A percentile compares a stretch with the other conserved stretches of the same genome.
Evolutionary conservation across 2,888 invertebrate genomes (phyloP).

Genomic region (Asteroscopus sphinx): DNA sequence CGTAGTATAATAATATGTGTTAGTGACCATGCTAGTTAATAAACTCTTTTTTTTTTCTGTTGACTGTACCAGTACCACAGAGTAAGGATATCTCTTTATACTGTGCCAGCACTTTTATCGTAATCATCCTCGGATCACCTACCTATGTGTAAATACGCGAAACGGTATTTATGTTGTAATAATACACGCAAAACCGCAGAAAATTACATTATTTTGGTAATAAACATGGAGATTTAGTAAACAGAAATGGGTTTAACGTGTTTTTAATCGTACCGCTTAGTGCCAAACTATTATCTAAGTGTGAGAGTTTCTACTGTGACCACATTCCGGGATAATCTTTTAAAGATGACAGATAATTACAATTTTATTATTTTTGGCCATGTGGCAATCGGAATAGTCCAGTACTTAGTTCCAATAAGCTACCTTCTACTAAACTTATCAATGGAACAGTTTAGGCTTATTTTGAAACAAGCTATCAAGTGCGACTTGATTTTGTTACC

Average conservation of each 20-base stretch:
- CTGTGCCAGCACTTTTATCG: too few relatives aligned
- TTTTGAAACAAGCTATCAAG: too few relatives aligned
- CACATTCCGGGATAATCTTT: constrained; percentile 20
- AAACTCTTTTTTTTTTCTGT: too few relatives aligned
- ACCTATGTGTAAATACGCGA: not conserved
- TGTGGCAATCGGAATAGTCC: not conserved
- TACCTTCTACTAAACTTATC: too few relatives aligned
- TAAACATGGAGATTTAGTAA: constrained; percentile 10
- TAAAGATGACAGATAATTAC: constrained; percentile 4
- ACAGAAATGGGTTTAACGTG: constrained; percentile 36
- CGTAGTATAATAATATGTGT: too few relatives aligned
- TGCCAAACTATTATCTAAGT: constrained; percentile 27
- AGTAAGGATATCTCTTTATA: too few relatives aligned
- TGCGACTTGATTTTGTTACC: too few relatives aligned
- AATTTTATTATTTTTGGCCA: constrained; percentile 6
- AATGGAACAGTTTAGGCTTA: too few relatives aligned
- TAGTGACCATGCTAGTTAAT: too few relatives aligned
- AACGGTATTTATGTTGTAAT: not conserved
- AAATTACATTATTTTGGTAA: constrained; percentile 14
- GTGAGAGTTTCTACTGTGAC: constrained; percentile 42
- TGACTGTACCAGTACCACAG: too few relatives aligned
- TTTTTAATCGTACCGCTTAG: constrained; percentile 42
- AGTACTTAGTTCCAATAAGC: too few relatives aligned
- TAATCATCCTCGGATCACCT: too few relatives aligned
- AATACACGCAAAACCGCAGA: not conserved